A percentile compares a stretch with the other conserved stretches of the same genome.
Evolutionary conservation across 2,113 vertebrate species (phyloP).

Genomic region (Actinemys pallida): DNA sequence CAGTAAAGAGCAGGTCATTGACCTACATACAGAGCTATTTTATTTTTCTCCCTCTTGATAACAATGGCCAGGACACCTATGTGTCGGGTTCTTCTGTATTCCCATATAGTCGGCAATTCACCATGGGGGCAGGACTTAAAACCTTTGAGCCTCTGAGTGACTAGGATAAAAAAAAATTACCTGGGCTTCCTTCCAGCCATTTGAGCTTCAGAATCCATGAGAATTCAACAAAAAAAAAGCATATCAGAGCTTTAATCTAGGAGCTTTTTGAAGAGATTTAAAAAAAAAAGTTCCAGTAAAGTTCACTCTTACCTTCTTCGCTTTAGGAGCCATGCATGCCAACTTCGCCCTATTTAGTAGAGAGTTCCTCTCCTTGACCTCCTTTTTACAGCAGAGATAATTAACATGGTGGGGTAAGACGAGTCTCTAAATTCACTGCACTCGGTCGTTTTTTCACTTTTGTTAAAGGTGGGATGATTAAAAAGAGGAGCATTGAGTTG

Average conservation of each 20-base stretch:
- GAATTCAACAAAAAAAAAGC: constrained; percentile 77
- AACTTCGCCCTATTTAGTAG: constrained; percentile 80
- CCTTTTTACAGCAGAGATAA: constrained; percentile 74
- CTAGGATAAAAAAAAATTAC: constrained; percentile 82
- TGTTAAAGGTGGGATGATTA: constrained; percentile 55
- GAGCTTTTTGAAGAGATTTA: constrained; percentile 81
- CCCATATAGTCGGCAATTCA: constrained; percentile 78
- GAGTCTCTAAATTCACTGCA: constrained; percentile 77
- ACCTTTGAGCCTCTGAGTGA: constrained; percentile 83
- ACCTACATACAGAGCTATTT: constrained; percentile 83
- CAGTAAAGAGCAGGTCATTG: constrained; percentile 81
- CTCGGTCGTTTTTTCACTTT: constrained; percentile 65
- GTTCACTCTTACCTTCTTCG: constrained; percentile 77
- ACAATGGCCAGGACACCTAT: constrained; percentile 80
- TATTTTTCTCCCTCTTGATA: constrained; percentile 76
- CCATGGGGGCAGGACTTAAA: constrained; percentile 81
- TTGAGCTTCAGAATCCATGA: constrained; percentile 83
- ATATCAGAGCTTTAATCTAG: constrained; percentile 82
- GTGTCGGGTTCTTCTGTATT: constrained; percentile 73
- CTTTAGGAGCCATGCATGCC: constrained; percentile 70
- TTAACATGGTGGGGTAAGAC: constrained; percentile 79
- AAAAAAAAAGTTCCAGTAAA: constrained; percentile 82
- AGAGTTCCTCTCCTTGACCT: constrained; percentile 71
- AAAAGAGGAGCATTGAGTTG: constrained; percentile 35
- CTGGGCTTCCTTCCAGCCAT: constrained; percentile 82